Evolutionary conservation across 2,797 vertebrate genomes (phyloP), one percentile per base, ranked within the genome.

Genomic region (Delichon dasypus): DNA sequence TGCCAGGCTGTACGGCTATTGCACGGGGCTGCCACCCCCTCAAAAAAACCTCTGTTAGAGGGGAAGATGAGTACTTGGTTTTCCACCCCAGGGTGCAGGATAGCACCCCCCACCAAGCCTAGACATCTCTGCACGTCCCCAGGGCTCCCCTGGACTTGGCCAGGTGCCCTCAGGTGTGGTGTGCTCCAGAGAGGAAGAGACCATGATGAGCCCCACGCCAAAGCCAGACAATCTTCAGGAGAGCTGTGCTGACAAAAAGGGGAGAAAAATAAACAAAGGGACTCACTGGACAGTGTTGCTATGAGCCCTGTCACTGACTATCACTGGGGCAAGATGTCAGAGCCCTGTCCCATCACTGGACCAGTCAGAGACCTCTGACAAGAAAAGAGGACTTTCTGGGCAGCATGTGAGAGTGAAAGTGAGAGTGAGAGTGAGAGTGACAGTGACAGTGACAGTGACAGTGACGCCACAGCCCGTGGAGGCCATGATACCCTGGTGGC

Each of bases 161-260:
- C 54, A 50, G 14, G 15, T 50, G 34, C 29, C 50, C 29, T 13
- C 22, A 30, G 6, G 11, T 40, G 40, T 42, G 26, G 10, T 27
- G 70, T 7, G 5, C 22, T 34, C 51, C 4, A 2, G 38, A 42
- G 3, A 5, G 29, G n/a, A 54, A 48, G 53, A 60, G 72, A 45
- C 26, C 3, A 0, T 0, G 1, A 22, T 9, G 22, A 18, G 38
- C 9, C 23, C 32, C 0, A 0, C 7, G 2, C 13, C 32, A 47
- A 30, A 82, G 38, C 13, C 5, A 13, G 23, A 3, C 6, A 7
- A 16, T n/a, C 9, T n/a, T 20, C 4, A 7, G 55, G 34, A 66
- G 22, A 66, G 19, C 27, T 47, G 5, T 47, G 36, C 9, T 44
- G 74, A 30, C 32, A 40, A 0, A 4, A 11, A 1, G 12, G 15